Percentiles rank a stretch among this genome's conserved stretches.
Evolutionary conservation across 23 tunicate species (phyloP).

Genomic region (Clavelina lepadiformis): DNA sequence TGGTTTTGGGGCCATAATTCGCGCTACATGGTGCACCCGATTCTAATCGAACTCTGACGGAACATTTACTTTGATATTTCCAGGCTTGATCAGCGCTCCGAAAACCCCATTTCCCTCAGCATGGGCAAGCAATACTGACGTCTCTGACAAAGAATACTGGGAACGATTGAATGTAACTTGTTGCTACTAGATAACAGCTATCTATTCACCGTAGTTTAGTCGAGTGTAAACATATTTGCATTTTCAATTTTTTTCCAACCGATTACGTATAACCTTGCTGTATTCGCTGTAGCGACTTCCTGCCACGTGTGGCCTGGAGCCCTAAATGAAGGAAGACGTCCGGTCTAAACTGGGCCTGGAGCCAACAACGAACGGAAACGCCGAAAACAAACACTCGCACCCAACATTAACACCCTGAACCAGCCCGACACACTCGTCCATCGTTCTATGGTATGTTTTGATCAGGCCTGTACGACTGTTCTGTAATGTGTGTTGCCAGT

Average conservation of each 20-base stretch:
- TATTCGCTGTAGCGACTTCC: constrained; percentile 6
- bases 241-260: too few species aligned
- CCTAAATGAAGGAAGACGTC: constrained; percentile 9
- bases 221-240: too few species aligned
- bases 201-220: too few species aligned
- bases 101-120: not conserved
- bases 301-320: constrained; percentile 19
- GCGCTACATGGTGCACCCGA: too few species aligned
- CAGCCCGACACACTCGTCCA: not conserved
- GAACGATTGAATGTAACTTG: constrained; percentile 16
- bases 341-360: not conserved
- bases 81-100: not conserved
- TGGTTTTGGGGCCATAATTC: too few species aligned
- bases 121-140: not conserved
- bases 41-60: too few species aligned
- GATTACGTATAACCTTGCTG: too few species aligned
- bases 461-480: too few species aligned
- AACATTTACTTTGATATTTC: too few species aligned
- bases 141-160: not conserved
- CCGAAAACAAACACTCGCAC: constrained; percentile 2
- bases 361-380: not conserved
- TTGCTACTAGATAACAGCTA: not conserved
- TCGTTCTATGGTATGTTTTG: constrained; percentile 10
- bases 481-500: too few species aligned
- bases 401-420: constrained; percentile 19